phyloP scores from a whole-genome alignment of 1,140 invertebrate species.

The Nasonia longicornis region DNA sequence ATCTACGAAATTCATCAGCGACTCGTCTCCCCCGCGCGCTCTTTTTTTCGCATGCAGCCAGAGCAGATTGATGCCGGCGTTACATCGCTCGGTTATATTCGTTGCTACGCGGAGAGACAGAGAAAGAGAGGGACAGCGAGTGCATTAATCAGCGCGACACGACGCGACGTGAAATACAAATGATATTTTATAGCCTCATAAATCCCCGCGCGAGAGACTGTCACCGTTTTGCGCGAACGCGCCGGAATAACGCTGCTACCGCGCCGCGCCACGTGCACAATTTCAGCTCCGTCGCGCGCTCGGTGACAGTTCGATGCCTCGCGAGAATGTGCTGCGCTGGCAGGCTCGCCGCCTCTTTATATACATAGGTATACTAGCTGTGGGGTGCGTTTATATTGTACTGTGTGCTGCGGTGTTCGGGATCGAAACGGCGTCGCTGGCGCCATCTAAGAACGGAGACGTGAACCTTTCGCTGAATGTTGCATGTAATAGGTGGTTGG shows the following conservation, averaged over 20 bases:
- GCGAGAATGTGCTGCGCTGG: not conserved
- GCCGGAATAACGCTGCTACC: not conserved
- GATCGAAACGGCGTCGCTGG: not conserved
- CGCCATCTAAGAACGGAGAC: slow-evolving; percentile 23
- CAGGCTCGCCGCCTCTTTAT: not conserved
- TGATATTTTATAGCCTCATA: slow-evolving; percentile 69
- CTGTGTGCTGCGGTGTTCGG: not conserved
- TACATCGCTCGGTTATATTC: slow-evolving; percentile 54
- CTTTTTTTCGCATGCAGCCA: slow-evolving; percentile 44
- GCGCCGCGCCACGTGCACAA: not conserved
- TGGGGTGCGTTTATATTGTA: no score
- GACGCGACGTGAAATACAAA: slow-evolving; percentile 67
- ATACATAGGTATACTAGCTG: not conserved
- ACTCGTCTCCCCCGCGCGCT: slow-evolving; percentile 52
- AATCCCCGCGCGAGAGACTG: slow-evolving; percentile 60
- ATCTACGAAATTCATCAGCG: slow-evolving; percentile 65
- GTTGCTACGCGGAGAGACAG: not conserved
- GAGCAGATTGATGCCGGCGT: slow-evolving; percentile 63
- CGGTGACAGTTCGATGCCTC: not conserved
- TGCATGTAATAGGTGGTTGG: not conserved
- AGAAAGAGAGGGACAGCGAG: slow-evolving; percentile 40
- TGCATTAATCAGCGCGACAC: slow-evolving; percentile 65
- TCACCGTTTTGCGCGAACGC: slow-evolving; percentile 54
- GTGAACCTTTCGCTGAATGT: not conserved
- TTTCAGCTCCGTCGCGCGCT: slow-evolving; percentile 4